Percentiles rank a stretch among this genome's conserved stretches.
phyloP scores from a whole-genome alignment of 2,888 invertebrate genomes.

The Ophion obscuratus region DNA sequence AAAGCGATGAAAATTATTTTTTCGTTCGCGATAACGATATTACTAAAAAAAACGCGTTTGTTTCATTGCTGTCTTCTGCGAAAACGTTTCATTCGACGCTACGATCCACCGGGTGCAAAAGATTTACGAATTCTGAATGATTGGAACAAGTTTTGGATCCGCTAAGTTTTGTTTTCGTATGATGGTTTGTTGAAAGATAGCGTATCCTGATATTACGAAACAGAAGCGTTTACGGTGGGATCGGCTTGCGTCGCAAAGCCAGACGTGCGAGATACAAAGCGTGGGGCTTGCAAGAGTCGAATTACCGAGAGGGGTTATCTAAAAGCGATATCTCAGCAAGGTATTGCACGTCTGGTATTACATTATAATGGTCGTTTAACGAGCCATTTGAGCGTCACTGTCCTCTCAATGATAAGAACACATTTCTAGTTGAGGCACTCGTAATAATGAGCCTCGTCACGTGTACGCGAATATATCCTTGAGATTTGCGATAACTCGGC shows the following conservation, averaged over 20 bases:
- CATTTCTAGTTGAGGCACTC: constrained; percentile 19
- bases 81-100: no score
- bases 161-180: background rate
- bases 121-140: background rate
- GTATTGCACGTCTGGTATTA: constrained; percentile 57
- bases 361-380: constrained; percentile 66
- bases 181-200: background rate
- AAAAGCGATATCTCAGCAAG: constrained; percentile 61
- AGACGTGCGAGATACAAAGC: constrained; percentile 55
- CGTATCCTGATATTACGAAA: constrained; percentile 26
- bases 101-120: background rate
- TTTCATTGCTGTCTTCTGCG: no score
- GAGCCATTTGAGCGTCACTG: constrained; percentile 73
- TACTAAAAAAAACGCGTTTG: no score
- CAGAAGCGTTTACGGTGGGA: constrained; percentile 22
- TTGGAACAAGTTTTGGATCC: background rate
- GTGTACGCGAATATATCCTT: constrained; percentile 16
- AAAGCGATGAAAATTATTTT: no score
- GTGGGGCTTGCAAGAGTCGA: constrained; percentile 43
- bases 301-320: constrained; percentile 69
- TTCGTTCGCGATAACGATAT: no score
- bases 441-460: constrained; percentile 28
- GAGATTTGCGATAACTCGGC: constrained; percentile 18
- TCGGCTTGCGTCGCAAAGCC: constrained; percentile 19
- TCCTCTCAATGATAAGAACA: constrained; percentile 65